phyloP scores from a whole-genome alignment of 2,113 vertebrate species.

The Gambusia affinis region DNA sequence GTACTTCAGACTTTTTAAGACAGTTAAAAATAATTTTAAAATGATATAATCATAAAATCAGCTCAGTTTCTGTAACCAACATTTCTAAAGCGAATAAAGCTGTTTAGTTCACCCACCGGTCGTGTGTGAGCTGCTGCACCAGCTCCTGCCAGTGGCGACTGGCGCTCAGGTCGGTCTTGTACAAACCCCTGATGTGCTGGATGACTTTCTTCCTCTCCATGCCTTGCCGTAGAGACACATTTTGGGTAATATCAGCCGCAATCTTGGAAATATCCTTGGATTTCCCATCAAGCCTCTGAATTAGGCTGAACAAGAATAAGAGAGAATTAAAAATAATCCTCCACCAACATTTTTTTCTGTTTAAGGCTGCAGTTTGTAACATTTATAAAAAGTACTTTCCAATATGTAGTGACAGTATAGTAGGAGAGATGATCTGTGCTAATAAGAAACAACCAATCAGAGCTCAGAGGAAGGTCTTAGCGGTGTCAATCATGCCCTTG shows the following conservation, averaged over 20 bases:
- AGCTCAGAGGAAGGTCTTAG: too few species aligned
- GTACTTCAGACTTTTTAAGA: too few species aligned
- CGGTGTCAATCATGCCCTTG: too few species aligned
- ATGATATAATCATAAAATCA: too few species aligned
- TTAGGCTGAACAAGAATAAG: conserved; percentile 80
- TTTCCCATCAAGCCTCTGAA: conserved; percentile 93
- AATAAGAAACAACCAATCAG: too few species aligned
- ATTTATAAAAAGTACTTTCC: too few species aligned
- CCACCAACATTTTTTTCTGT: neutral
- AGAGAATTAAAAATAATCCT: neutral
- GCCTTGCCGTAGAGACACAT: conserved; percentile 93
- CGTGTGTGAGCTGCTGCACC: conserved; percentile 94
- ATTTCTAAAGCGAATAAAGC: neutral
- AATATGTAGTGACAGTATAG: too few species aligned
- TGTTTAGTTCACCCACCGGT: conserved; percentile 67
- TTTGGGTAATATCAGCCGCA: conserved; percentile 96
- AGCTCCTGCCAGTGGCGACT: conserved; percentile 97
- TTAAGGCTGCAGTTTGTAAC: neutral
- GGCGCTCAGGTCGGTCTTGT: conserved; percentile 93
- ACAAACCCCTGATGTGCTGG: conserved; percentile 94
- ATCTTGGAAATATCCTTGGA: conserved; percentile 98
- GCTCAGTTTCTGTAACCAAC: neutral
- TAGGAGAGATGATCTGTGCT: too few species aligned
- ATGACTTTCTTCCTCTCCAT: conserved; percentile 98
- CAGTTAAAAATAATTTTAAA: too few species aligned